Evolutionary conservation across 2,113 vertebrate species (phyloP).

Genomic region (Ptyas mucosa): DNA sequence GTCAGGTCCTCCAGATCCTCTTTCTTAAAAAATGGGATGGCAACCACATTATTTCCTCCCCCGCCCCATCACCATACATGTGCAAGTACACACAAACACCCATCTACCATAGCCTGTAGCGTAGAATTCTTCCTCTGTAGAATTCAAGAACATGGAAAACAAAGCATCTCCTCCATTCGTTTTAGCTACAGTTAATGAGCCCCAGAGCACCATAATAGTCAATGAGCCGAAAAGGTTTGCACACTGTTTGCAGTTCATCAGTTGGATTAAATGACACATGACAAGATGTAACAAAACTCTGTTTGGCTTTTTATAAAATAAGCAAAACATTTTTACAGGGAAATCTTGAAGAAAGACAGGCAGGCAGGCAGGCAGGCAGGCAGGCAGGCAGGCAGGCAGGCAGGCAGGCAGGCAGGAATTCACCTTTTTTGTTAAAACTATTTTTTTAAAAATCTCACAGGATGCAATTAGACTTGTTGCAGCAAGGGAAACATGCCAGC

Average conservation of each 20-base stretch:
- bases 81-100: background rate
- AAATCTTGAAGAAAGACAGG: slow-evolving; percentile 15
- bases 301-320: background rate
- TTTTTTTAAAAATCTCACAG: background rate
- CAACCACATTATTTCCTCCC: background rate
- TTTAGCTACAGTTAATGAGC: background rate
- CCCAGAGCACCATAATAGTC: background rate
- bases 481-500: background rate
- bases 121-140: background rate
- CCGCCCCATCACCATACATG: background rate
- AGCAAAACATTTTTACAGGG: slow-evolving; percentile 1
- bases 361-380: too few species aligned
- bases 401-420: background rate
- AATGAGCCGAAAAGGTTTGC: background rate
- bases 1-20: background rate
- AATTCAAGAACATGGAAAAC: background rate
- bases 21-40: background rate
- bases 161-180: background rate
- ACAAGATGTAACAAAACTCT: background rate
- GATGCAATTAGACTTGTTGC: background rate
- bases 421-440: too few species aligned
- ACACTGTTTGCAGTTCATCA: background rate
- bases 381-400: background rate
- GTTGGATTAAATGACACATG: background rate
- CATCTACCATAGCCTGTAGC: background rate